Evolutionary conservation across 2,797 vertebrate species (phyloP).

Genomic region (Hapalemur alaotrensis): DNA sequence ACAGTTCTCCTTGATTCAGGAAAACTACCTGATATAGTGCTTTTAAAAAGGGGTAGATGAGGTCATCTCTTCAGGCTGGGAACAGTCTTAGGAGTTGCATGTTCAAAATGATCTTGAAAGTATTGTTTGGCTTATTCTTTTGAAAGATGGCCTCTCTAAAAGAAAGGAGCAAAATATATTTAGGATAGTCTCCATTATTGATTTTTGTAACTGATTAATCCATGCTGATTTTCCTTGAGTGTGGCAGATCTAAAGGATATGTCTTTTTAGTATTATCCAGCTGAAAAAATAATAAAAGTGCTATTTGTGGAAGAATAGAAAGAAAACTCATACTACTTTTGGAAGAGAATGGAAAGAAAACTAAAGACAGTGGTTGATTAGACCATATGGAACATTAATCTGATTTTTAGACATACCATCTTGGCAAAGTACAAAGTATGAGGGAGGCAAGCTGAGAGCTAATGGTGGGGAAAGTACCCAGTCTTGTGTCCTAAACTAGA

Average conservation of each 20-base stretch:
- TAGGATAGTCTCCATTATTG: neutral
- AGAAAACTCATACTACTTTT: neutral
- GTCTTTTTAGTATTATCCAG: constrained; percentile 15
- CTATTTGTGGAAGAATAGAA: neutral
- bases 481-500: neutral
- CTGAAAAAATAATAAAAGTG: constrained; percentile 3
- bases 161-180: neutral
- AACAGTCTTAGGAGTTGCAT: neutral
- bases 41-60: neutral
- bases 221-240: neutral
- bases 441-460: neutral
- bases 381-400: neutral
- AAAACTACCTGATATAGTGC: neutral
- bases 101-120: neutral
- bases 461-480: neutral
- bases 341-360: constrained; percentile 6
- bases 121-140: neutral
- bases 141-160: neutral
- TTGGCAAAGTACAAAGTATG: neutral
- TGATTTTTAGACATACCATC: neutral
- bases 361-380: neutral
- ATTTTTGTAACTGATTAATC: neutral
- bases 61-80: neutral
- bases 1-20: neutral
- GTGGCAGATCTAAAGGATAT: neutral